phyloP scores from a whole-genome alignment of 2,113 vertebrate genomes.

The Podarcis muralis region DNA sequence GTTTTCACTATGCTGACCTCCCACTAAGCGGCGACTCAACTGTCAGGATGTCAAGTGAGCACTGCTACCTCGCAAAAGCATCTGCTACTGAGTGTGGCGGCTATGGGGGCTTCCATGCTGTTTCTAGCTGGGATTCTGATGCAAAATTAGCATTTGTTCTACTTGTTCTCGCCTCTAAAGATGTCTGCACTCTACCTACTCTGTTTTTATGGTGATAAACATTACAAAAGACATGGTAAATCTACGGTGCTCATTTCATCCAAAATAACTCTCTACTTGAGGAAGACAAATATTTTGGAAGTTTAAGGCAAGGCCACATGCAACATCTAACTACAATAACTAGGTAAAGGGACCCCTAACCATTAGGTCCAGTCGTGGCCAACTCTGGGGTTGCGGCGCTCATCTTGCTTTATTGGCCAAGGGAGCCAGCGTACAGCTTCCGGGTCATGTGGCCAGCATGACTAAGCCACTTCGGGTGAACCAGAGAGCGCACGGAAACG shows the following conservation, averaged over 20 bases:
- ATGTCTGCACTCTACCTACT: not conserved
- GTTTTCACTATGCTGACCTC: too few relatives aligned
- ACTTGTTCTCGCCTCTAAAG: not conserved
- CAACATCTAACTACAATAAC: not conserved
- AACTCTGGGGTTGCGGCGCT: too few relatives aligned
- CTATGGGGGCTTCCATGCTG: not conserved
- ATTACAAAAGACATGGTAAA: not conserved
- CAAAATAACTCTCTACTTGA: not conserved
- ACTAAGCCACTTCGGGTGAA: too few relatives aligned
- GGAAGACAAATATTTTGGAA: not conserved
- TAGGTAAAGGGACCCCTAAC: too few relatives aligned
- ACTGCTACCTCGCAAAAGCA: too few relatives aligned
- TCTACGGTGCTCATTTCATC: not conserved
- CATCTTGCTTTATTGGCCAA: too few relatives aligned
- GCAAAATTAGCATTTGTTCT: not conserved
- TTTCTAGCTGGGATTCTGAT: not conserved
- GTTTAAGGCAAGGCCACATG: not conserved
- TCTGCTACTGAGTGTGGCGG: not conserved
- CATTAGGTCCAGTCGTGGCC: too few relatives aligned
- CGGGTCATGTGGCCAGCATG: too few relatives aligned
- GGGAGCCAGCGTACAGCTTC: too few relatives aligned
- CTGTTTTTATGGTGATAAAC: not conserved
- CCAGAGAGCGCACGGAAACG: too few relatives aligned
- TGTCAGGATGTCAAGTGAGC: too few relatives aligned
- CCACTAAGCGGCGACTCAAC: too few relatives aligned